A percentile compares a stretch with the other conserved stretches of the same genome.
These are phyloP conservation scores for Heteronetta atricapilla DNA, from an alignment of 2,113 vertebrate genomes.

Conservation along the genomic window DNA sequence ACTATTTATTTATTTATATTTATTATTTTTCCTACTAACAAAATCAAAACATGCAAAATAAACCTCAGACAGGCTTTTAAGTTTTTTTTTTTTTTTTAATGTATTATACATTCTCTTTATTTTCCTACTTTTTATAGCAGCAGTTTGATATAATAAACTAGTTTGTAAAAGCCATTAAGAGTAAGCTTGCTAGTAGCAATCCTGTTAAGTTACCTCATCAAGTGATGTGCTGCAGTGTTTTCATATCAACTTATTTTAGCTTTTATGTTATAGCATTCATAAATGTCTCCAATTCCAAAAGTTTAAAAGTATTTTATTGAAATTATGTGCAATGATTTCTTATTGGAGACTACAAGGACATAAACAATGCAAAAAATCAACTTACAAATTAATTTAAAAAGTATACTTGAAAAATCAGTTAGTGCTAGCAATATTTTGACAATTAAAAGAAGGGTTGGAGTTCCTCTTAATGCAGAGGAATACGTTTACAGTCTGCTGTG, in stretches of 20 bases:
- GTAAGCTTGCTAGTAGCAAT: constrained; percentile 10
- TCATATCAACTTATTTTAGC: constrained; percentile 1
- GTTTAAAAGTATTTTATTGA: neutral
- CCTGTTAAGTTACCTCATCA: constrained; percentile 54
- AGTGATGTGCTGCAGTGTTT: neutral
- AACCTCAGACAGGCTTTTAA: neutral
- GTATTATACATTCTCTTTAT: constrained; percentile 1
- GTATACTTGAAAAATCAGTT: neutral
- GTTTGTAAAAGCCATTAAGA: constrained; percentile 34
- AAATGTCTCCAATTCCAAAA: neutral
- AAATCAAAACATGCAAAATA: constrained; percentile 23
- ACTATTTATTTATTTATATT: too few species aligned
- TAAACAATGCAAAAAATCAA: neutral
- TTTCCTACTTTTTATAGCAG: constrained; percentile 33
- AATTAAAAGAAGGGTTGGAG: neutral
- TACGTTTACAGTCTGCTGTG: neutral
- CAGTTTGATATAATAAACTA: constrained; percentile 34
- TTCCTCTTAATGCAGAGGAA: neutral
- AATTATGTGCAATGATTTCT: neutral
- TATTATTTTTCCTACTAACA: neutral
- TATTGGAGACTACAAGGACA: neutral
- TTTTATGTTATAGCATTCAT: neutral
- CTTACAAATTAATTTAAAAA: neutral
- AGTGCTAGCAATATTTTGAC: neutral
- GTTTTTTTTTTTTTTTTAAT: neutral